These are phyloP conservation scores for Drosophila littoralis DNA, from an alignment of 1,140 invertebrate species.

Conservation along the genomic window DNA sequence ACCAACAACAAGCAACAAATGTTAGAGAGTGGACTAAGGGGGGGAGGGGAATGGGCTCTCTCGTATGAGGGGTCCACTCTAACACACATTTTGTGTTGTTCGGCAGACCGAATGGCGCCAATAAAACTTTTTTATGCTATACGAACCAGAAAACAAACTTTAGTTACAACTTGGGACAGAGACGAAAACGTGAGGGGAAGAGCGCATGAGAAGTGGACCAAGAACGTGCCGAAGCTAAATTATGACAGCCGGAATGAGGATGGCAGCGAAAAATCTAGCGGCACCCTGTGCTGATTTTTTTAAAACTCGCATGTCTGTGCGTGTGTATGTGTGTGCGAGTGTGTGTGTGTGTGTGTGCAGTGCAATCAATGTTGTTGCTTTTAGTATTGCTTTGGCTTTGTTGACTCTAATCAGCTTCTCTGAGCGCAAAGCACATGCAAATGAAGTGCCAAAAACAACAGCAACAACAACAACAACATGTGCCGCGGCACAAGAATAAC, in stretches of 20 bases:
- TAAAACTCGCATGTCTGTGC: background rate
- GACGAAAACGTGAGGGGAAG: slow-evolving; percentile 17
- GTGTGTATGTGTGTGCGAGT: slow-evolving; percentile 1
- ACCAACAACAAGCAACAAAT: slow-evolving; percentile 17
- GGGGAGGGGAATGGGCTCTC: too few relatives aligned
- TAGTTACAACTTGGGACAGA: slow-evolving; percentile 34
- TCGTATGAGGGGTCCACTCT: background rate
- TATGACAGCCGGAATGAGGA: slow-evolving; percentile 27
- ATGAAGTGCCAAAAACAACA: slow-evolving; percentile 38
- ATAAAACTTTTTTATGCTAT: slow-evolving; percentile 66
- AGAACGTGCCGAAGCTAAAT: slow-evolving; percentile 32
- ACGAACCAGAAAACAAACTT: slow-evolving; percentile 33
- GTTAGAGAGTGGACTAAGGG: too few relatives aligned
- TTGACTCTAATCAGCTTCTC: slow-evolving; percentile 55
- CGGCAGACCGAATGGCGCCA: slow-evolving; percentile 75
- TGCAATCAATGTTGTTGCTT: slow-evolving; percentile 34
- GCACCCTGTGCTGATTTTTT: background rate
- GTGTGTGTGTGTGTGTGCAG: slow-evolving; percentile 7
- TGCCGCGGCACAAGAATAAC: slow-evolving; percentile 18
- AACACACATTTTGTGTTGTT: slow-evolving; percentile 52
- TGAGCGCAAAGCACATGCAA: slow-evolving; percentile 45
- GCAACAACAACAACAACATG: slow-evolving; percentile 18
- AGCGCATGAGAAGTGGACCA: slow-evolving; percentile 26
- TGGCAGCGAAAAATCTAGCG: slow-evolving; percentile 1
- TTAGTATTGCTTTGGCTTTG: slow-evolving; percentile 26